Base-by-base conservation (phyloP, 2,888 invertebrate genomes). In the Automeris io region DNA sequence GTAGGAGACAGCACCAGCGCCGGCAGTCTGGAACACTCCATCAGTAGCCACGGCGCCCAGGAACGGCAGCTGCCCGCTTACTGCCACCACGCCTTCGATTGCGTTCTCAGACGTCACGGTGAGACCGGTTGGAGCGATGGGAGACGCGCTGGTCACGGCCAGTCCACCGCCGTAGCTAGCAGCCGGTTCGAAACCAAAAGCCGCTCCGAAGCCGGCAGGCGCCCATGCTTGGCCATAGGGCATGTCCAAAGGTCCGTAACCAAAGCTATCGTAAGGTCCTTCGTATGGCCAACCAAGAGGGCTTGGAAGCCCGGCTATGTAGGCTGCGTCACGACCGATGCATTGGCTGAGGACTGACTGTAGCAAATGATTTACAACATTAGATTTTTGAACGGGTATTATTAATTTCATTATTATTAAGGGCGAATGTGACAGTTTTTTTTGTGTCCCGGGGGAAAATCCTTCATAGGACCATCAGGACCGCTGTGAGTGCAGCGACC, bases 91-190 rank as follows among this genome's bases (percentile, higher is more conserved):
- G 0, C 70, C 70, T 34, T 60, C 55, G 8, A 68, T 64, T 2
- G 47, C 57, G 37, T 71, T 70, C 39, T 75, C 69, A 3, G 73
- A 73, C 5, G 56, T 25, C 2, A 70, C 58, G 5, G 58, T 52
- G 2, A 76, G 47, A 4, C 65, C 62, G 1, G 53, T 55, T 0
- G 72, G 70, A 1, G 57, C 42, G 18, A 61, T 54, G 2, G 61
- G 56, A 2, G 64, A 54, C 18, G 46, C 46, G 43, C 55, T 57
- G 24, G 49, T 43, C 2, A 56, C 54, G 1, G 43, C 9, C 25
- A 59, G 45, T n/a, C 54, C 49, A 2, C 57, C 60, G 21, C 58
- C 60, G 35, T 49, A 55, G 19, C 56, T 50, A 3, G 45, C 42
- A 5, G 44, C 47, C 3, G 45, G 41, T 6, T 40, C 39, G 23